Percentiles rank a stretch among this genome's conserved stretches.
Evolutionary conservation across 2,888 invertebrate species (phyloP).

Genomic region (Tachystola acroxantha): DNA sequence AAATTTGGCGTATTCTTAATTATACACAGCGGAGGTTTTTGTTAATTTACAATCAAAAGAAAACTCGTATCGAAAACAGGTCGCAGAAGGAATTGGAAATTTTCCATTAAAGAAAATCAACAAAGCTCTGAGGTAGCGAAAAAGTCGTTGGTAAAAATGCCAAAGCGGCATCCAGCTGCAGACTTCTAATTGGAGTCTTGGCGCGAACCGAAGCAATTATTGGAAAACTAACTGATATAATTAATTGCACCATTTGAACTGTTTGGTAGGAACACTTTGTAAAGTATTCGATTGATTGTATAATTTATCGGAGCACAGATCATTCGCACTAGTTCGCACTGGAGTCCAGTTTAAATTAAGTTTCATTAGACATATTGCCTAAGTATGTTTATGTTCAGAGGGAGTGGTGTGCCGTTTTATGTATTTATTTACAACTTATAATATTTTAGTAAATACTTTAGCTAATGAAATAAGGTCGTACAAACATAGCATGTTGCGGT

Average conservation of each 20-base stretch:
- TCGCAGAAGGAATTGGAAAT: conserved; percentile 24
- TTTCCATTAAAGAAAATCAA: conserved; percentile 35
- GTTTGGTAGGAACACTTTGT: conserved; percentile 25
- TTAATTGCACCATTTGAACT: conserved; percentile 39
- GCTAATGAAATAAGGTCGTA: no score
- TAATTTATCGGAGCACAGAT: conserved; percentile 17
- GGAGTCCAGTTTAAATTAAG: no score
- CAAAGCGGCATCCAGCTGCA: conserved; percentile 21
- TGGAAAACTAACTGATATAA: conserved; percentile 49
- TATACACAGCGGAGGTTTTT: neutral
- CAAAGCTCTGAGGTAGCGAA: conserved; percentile 27
- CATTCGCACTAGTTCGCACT: no score
- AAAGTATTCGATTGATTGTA: conserved; percentile 19
- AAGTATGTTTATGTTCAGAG: no score
- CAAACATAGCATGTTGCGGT: no score
- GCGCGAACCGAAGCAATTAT: conserved; percentile 44
- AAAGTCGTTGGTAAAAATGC: conserved; percentile 24
- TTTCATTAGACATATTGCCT: no score
- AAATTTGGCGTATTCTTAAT: neutral
- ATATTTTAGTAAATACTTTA: no score
- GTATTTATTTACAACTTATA: no score
- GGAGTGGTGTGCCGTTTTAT: no score
- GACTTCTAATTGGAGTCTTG: conserved; percentile 30
- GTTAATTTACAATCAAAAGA: neutral
- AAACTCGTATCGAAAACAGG: conserved; percentile 1